These are phyloP conservation scores for Pseudomyrmex flavicornis DNA, from an alignment of 1,140 invertebrate genomes.

Conservation along the genomic window DNA sequence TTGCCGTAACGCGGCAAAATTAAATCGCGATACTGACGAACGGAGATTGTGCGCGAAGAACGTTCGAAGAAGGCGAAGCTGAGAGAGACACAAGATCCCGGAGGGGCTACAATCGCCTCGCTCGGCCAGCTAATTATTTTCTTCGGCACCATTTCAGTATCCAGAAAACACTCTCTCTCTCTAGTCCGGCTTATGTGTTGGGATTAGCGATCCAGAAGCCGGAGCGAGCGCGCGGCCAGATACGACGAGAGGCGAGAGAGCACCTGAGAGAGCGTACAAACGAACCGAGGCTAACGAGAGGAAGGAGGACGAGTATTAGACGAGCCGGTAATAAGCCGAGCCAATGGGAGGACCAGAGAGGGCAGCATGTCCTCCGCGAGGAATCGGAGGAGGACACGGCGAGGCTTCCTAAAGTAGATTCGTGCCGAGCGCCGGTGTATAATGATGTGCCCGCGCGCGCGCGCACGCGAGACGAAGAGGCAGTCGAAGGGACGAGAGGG, in stretches of 20 bases:
- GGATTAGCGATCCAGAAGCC: slow-evolving; percentile 73
- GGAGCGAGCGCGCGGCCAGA: slow-evolving; percentile 64
- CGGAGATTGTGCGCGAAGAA: neutral
- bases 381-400: slow-evolving; percentile 69
- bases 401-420: slow-evolving; percentile 81
- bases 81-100: slow-evolving; percentile 23
- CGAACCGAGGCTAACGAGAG: slow-evolving; percentile 78
- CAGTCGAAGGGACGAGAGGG: slow-evolving; percentile 54
- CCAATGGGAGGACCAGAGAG: slow-evolving; percentile 68
- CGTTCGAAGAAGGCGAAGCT: slow-evolving; percentile 42
- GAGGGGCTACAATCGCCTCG: slow-evolving; percentile 10
- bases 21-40: neutral
- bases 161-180: slow-evolving; percentile 43
- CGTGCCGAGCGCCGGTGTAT: slow-evolving; percentile 81
- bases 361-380: slow-evolving; percentile 58
- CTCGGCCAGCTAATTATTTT: slow-evolving; percentile 56
- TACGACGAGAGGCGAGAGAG: slow-evolving; percentile 74
- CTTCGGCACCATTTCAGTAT: slow-evolving; percentile 54
- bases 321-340: slow-evolving; percentile 79
- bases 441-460: slow-evolving; percentile 80
- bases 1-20: slow-evolving; percentile 30
- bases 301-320: slow-evolving; percentile 81
- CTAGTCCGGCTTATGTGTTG: slow-evolving; percentile 43
- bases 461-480: slow-evolving; percentile 69
- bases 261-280: slow-evolving; percentile 78